These are phyloP conservation scores for Hiodon tergisus DNA, from an alignment of 2,113 vertebrate genomes.

Conservation along the genomic window DNA sequence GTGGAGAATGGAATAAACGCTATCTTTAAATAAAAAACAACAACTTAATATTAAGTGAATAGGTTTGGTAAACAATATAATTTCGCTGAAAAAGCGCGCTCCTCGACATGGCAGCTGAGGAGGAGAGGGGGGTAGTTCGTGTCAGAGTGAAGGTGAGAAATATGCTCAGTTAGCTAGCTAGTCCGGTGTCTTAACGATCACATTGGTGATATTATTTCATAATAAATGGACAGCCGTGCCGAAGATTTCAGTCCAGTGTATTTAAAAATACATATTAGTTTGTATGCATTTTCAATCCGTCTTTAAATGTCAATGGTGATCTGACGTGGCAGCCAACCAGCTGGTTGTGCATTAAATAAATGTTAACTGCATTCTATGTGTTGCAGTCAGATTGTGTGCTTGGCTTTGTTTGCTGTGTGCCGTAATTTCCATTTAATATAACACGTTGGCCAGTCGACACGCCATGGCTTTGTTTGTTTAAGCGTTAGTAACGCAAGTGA, in stretches of 20 bases:
- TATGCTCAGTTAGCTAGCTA: neutral
- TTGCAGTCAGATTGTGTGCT: neutral
- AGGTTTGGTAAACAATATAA: slow-evolving; percentile 16
- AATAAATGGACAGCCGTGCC: too few relatives aligned
- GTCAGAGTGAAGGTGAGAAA: slow-evolving; percentile 70
- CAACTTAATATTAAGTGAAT: neutral
- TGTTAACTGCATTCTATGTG: neutral
- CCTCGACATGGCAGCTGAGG: slow-evolving; percentile 61
- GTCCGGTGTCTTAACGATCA: neutral
- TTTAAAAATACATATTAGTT: too few relatives aligned
- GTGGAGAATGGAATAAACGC: slow-evolving; percentile 16
- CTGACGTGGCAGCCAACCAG: neutral
- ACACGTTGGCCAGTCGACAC: too few relatives aligned
- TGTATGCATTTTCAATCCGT: too few relatives aligned
- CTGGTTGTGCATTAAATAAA: neutral
- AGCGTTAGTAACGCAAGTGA: too few relatives aligned
- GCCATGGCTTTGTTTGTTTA: too few relatives aligned
- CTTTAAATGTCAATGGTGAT: neutral
- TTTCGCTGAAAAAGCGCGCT: slow-evolving; percentile 27
- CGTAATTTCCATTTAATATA: too few relatives aligned
- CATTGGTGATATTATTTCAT: too few relatives aligned
- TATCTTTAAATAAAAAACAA: neutral
- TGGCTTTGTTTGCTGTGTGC: too few relatives aligned
- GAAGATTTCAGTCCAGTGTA: too few relatives aligned
- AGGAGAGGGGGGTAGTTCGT: slow-evolving; percentile 70